These are phyloP conservation scores for Tetragnatha montana DNA, from an alignment of 2,888 invertebrate species.

Conservation along the genomic window DNA sequence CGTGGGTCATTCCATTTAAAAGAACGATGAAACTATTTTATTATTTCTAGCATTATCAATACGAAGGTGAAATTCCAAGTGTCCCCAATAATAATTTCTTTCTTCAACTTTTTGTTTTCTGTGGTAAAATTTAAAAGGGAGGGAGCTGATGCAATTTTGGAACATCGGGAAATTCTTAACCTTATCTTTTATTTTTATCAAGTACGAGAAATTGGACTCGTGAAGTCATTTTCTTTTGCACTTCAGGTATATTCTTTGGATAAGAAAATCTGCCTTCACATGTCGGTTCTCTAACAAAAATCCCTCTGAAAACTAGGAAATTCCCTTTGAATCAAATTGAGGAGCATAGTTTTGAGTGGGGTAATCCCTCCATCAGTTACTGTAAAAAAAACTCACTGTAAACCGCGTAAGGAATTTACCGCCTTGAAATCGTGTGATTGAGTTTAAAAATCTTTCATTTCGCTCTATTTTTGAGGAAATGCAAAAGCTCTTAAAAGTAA, in stretches of 20 bases:
- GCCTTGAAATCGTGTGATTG: conserved; percentile 11
- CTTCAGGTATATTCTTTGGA: background rate
- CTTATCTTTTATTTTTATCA: background rate
- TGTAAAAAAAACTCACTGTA: conserved; percentile 26
- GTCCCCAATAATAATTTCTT: background rate
- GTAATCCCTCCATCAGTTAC: conserved; percentile 15
- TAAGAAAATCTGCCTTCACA: background rate
- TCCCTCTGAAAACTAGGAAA: background rate
- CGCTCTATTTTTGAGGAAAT: background rate
- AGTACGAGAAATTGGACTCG: background rate
- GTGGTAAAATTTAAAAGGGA: background rate
- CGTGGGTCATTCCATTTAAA: too few species aligned
- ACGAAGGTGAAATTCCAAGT: background rate
- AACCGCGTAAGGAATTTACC: conserved; percentile 47
- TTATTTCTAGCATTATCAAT: too few species aligned
- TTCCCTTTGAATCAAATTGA: background rate
- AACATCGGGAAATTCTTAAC: background rate
- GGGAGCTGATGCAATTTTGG: background rate
- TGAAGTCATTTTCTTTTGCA: background rate
- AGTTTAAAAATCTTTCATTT: background rate
- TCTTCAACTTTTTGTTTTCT: background rate
- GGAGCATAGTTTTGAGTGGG: background rate
- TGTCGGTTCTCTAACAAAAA: background rate
- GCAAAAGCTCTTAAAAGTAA: background rate
- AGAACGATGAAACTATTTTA: too few species aligned